Percentiles rank a stretch among this genome's conserved stretches.
phyloP scores from a whole-genome alignment of 2,797 vertebrate species.

The Harpagifer antarcticus region DNA sequence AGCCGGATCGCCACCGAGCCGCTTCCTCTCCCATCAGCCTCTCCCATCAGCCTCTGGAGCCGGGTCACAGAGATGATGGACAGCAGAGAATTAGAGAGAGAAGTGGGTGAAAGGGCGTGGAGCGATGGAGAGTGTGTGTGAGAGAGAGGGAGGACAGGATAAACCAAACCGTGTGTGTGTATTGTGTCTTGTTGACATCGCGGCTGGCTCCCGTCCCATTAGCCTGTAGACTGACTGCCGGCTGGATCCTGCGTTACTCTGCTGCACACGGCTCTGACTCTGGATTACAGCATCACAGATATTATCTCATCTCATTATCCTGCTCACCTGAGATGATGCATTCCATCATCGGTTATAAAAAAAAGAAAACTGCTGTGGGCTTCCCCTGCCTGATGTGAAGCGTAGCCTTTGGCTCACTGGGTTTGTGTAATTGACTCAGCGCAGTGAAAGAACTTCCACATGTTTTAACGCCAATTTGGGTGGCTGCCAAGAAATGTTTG shows the following conservation, averaged over 20 bases:
- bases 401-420: not conserved
- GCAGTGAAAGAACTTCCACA: not conserved
- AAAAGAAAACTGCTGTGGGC: not conserved
- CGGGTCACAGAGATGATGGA: slow-evolving; percentile 30
- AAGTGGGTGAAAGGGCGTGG: slow-evolving; percentile 53
- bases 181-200: slow-evolving; percentile 40
- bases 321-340: slow-evolving; percentile 50
- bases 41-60: not conserved
- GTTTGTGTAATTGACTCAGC: slow-evolving; percentile 12
- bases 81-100: slow-evolving; percentile 36
- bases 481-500: no score
- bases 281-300: slow-evolving; percentile 55
- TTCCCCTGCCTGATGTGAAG: slow-evolving; percentile 17
- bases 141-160: slow-evolving; percentile 4
- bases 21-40: slow-evolving; percentile 24
- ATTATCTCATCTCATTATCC: slow-evolving; percentile 68
- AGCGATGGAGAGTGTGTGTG: slow-evolving; percentile 5
- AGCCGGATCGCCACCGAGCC: slow-evolving; percentile 16
- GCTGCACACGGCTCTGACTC: slow-evolving; percentile 44
- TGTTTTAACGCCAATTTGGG: not conserved
- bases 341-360: slow-evolving; percentile 38
- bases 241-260: slow-evolving; percentile 36
- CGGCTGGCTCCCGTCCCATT: slow-evolving; percentile 48
- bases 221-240: slow-evolving; percentile 64
- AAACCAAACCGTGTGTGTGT: no score